Percentiles rank a stretch among this genome's conserved stretches.
phyloP scores from a whole-genome alignment of 2,797 vertebrate genomes.

The Sphenodon punctatus region DNA sequence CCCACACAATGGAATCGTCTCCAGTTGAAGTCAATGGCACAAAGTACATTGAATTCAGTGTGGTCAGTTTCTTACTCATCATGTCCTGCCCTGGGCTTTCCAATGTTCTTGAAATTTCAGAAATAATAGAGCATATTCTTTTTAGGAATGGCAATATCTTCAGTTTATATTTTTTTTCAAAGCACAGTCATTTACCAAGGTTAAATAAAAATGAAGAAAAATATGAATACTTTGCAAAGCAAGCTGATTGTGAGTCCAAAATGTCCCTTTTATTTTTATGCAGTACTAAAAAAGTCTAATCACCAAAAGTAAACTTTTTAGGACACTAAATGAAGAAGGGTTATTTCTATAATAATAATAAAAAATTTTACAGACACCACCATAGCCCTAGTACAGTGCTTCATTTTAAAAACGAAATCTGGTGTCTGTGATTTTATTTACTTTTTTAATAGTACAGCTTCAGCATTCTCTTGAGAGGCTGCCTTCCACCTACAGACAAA shows the following conservation, averaged over 20 bases:
- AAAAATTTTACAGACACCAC: background rate
- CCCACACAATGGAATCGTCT: too few relatives aligned
- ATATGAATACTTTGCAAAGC: background rate
- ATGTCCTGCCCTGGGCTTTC: background rate
- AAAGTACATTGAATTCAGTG: too few relatives aligned
- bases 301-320: background rate
- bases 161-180: background rate
- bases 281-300: background rate
- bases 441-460: fast-evolving
- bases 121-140: background rate
- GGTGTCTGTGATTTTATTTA: fast-evolving
- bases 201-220: background rate
- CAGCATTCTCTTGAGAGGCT: fast-evolving
- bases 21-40: too few relatives aligned
- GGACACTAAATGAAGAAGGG: background rate
- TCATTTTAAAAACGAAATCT: background rate
- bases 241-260: background rate
- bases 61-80: too few relatives aligned
- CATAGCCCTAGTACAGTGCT: background rate
- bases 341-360: background rate
- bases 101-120: background rate
- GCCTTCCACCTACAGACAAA: background rate
- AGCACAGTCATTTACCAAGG: background rate
- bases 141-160: background rate
- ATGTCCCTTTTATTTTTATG: background rate